Conservation (phyloP, 2,888 invertebrate species). For the Andrena praecox region DNA sequence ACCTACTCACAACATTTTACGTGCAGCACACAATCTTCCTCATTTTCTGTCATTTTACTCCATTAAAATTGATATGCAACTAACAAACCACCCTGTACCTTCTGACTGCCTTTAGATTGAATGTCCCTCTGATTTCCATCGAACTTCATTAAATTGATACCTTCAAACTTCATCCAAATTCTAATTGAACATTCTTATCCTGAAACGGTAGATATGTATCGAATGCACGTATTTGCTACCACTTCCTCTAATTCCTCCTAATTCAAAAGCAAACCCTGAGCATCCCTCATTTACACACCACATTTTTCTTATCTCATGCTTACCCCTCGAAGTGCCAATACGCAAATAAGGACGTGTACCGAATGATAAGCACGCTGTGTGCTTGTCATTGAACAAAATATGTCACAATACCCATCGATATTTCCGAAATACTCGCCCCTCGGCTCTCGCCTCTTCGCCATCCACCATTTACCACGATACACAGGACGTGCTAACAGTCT, state of each 20-base stretch:
- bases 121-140: not conserved
- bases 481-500: constrained; percentile 35
- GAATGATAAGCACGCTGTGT: too few relatives aligned
- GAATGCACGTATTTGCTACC: not conserved
- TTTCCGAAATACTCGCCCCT: not conserved
- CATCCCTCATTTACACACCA: not conserved
- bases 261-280: not conserved
- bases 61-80: too few relatives aligned
- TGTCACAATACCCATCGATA: not conserved
- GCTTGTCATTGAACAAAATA: too few relatives aligned
- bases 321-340: not conserved
- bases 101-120: too few relatives aligned
- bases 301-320: not conserved
- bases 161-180: not conserved
- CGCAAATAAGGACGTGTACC: not conserved
- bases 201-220: not conserved
- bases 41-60: too few relatives aligned
- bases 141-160: not conserved
- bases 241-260: too few relatives aligned
- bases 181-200: not conserved
- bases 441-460: not conserved
- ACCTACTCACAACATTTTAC: too few relatives aligned
- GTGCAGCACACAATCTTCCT: too few relatives aligned
- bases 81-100: too few relatives aligned
- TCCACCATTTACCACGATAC: not conserved